Base-by-base conservation (phyloP, 2,113 vertebrate species). In the Scomber scombrus region DNA sequence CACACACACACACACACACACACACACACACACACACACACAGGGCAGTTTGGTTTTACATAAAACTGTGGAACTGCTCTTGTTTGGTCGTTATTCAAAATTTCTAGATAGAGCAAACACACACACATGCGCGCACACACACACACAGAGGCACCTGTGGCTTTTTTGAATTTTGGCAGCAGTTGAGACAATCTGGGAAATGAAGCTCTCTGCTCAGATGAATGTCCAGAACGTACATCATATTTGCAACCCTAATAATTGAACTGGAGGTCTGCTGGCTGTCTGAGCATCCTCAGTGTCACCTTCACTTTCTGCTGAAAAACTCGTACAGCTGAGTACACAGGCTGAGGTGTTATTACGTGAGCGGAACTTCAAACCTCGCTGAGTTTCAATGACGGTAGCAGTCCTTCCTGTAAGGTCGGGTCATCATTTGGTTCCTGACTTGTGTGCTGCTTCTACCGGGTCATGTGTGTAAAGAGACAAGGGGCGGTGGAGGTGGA, bases 231-330 rank as follows among this genome's bases (percentile, higher is more conserved):
- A 14, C 1, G 12, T 9, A 57, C 71, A 10, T 71, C 45, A 14
- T 52, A 50, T 70, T 43, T 10, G 55, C 51, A 26, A 46, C 45
- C 13, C 51, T 47, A 62, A 51, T 71, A 49, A 62, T 6, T 46
- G 43, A 62, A 58, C 10, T 43, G 5, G 46, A 31, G 4, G 31
- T 61, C 69, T 57, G 72, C 5, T 61, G 81, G 81, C 75, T 2
- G 69, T 60, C 80, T 69, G 60, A 75, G 65, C 78, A 18, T 74
- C 70, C 75, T 82, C 77, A 13, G 70, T 80, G 85, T 89, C 91
- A 92, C 87, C 87, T 89, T 92, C 74, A 72, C 66, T n/a, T 31
- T 64, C 12, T 67, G 67, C 9, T 55, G 69, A 13, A 56, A 70
- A 46, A 56, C 64, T 63, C 3, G 23, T 26, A 29, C 72, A 56